These are phyloP conservation scores for Zaprionus kolodkinae DNA, from an alignment of 1,140 invertebrate species.

Conservation along the genomic window DNA sequence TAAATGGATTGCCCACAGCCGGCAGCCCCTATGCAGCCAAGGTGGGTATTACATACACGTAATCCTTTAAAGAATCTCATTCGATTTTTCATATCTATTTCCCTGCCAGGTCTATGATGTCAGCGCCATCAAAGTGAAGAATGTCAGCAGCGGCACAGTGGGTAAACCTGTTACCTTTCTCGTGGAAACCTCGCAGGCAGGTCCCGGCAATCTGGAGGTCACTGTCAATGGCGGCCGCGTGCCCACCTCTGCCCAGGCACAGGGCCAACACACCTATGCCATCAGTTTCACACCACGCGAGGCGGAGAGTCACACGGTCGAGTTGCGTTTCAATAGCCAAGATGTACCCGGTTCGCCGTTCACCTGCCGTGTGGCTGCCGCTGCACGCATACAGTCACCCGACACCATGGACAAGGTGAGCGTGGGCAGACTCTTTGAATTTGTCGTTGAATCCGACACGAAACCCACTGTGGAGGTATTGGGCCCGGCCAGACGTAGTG, in stretches of 20 bases:
- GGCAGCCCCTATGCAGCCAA: slow-evolving; percentile 97
- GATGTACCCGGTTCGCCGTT: slow-evolving; percentile 95
- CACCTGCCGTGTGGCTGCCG: slow-evolving; percentile 89
- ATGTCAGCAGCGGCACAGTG: slow-evolving; percentile 94
- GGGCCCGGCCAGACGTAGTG: slow-evolving; percentile 89
- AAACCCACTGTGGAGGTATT: slow-evolving; percentile 91
- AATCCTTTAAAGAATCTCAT: not conserved
- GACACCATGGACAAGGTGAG: slow-evolving; percentile 97
- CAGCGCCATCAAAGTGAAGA: slow-evolving; percentile 96
- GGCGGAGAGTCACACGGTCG: slow-evolving; percentile 94
- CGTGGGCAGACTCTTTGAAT: slow-evolving; percentile 92
- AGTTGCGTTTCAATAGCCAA: slow-evolving; percentile 97
- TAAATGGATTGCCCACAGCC: slow-evolving; percentile 90
- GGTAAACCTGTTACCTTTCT: slow-evolving; percentile 97
- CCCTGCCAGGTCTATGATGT: slow-evolving; percentile 93
- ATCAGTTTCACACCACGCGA: slow-evolving; percentile 98
- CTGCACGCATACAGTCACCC: slow-evolving; percentile 89
- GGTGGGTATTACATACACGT: slow-evolving; percentile 74
- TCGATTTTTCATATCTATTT: too few species aligned
- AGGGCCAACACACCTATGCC: slow-evolving; percentile 97
- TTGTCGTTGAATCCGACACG: slow-evolving; percentile 92
- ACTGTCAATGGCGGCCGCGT: slow-evolving; percentile 98
- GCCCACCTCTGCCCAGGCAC: slow-evolving; percentile 96
- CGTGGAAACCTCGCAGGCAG: slow-evolving; percentile 96
- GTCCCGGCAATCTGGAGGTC: slow-evolving; percentile 97